Base-by-base conservation (phyloP, 2,113 vertebrate species). In the Indicator indicator region DNA sequence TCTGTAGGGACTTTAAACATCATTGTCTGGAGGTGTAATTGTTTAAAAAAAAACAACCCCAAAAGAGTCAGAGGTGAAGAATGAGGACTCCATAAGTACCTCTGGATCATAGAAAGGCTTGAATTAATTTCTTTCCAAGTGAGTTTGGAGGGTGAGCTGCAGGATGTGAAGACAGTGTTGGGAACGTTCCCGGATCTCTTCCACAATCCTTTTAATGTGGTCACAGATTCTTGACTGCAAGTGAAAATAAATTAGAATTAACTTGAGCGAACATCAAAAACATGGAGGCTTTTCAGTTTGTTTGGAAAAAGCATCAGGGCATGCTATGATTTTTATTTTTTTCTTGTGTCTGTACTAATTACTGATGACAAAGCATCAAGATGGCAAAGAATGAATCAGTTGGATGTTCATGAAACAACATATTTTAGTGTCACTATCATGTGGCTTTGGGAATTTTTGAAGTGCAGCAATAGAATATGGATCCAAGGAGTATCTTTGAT, bases 281-380 rank as follows among this genome's bases (percentile, higher is more conserved):
- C 82, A 58, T 92, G 90, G 88, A 90, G 93, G 58, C 90, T 92
- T 85, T 86, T 60, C 84, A 86, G 87, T 84, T 95, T 28, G 80
- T 85, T 91, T 95, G 89, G 77, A 94, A 97, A 97, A 85, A 82
- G 52, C 63, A 78, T 90, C 65, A 74, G 52, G 30, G 40, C n/a
- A 8, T 93, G 54, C 89, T 70, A 24, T 65, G 67, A 68, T 72
- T 89, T 86, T 91, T 74, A 83, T 83, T 93, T 64, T 64, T 81
- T 90, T 84, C 86, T 71, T 88, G 78, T 84, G 82, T 87, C 84
- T 72, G 82, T 59, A 38, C 72, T 96, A 93, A 88, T 85, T 81
- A 92, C 59, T 95, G 86, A 92, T 97, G 95, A 94, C 94, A 97
- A 86, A 96, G 89, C 87, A 87, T 83, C 87, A 84, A 83, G 83